phyloP scores from a whole-genome alignment of 2,113 vertebrate genomes.

The Heloderma charlesbogerti region DNA sequence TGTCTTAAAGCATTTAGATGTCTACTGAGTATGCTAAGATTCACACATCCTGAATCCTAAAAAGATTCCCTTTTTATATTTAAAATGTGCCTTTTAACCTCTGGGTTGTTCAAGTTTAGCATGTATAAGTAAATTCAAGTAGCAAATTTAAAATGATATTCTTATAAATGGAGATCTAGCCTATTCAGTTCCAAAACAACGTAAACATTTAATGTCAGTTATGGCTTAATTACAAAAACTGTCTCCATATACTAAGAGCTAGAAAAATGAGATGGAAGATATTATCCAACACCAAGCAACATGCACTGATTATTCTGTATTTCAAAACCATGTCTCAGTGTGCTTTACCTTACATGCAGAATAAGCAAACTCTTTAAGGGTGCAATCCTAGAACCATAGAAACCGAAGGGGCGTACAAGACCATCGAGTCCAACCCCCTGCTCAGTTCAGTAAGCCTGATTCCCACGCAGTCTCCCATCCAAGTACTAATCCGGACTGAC shows the following conservation, averaged over 20 bases:
- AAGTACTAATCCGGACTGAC: no score
- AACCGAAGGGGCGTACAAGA: no score
- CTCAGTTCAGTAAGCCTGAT: no score
- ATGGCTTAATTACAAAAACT: background rate
- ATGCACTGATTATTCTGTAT: background rate
- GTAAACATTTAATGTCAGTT: background rate
- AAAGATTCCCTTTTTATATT: background rate
- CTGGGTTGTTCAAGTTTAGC: background rate
- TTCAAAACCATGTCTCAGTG: background rate
- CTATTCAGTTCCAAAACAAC: background rate
- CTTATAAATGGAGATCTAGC: background rate
- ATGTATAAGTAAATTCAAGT: background rate
- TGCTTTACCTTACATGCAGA: background rate
- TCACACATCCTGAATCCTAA: background rate
- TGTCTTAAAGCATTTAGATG: background rate
- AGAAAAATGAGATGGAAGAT: background rate
- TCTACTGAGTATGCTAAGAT: background rate
- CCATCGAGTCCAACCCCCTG: no score
- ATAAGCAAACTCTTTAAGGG: background rate
- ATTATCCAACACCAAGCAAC: background rate
- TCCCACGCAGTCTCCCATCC: no score
- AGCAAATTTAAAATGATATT: background rate
- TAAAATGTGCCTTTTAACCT: background rate
- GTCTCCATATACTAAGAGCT: background rate
- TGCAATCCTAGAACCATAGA: no score